phyloP scores from a whole-genome alignment of 2,888 invertebrate species.

The Nymphalis polychloros region DNA sequence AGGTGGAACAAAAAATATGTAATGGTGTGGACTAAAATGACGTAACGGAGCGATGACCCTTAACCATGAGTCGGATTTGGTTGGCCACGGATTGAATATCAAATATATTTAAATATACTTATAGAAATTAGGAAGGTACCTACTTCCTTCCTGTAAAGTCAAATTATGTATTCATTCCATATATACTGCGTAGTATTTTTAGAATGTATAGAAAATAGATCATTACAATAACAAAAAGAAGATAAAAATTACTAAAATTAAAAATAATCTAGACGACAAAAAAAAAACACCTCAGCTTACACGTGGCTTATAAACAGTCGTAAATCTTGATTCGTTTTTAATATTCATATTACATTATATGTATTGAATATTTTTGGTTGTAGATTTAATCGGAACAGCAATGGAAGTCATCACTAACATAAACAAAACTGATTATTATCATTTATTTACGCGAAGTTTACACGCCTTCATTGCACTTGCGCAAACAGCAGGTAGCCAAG shows the following conservation, averaged over 20 bases:
- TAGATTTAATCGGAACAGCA: background rate
- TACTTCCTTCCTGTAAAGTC: slow-evolving; percentile 30
- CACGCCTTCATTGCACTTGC: slow-evolving; percentile 25
- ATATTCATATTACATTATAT: background rate
- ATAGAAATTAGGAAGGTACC: slow-evolving; percentile 34
- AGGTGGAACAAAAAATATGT: slow-evolving; percentile 39
- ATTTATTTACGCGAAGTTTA: slow-evolving; percentile 21
- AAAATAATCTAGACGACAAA: background rate
- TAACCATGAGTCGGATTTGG: slow-evolving; percentile 57
- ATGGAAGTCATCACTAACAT: background rate
- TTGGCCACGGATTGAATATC: slow-evolving; percentile 58
- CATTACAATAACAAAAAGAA: too few relatives aligned
- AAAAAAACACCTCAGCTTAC: background rate
- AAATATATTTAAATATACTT: slow-evolving; percentile 43
- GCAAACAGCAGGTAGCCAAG: slow-evolving; percentile 23
- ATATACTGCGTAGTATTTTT: background rate
- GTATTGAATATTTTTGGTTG: background rate
- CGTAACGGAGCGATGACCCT: slow-evolving; percentile 66
- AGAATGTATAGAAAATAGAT: background rate
- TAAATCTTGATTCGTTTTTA: background rate
- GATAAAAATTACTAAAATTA: too few relatives aligned
- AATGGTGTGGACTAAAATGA: slow-evolving; percentile 48
- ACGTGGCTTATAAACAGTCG: background rate
- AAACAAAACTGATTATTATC: slow-evolving; percentile 13
- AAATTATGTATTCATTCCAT: slow-evolving; percentile 1